Evolutionary conservation across 2,113 vertebrate species (phyloP), one percentile per base, ranked within the genome.

Genomic region (Vimba vimba): DNA sequence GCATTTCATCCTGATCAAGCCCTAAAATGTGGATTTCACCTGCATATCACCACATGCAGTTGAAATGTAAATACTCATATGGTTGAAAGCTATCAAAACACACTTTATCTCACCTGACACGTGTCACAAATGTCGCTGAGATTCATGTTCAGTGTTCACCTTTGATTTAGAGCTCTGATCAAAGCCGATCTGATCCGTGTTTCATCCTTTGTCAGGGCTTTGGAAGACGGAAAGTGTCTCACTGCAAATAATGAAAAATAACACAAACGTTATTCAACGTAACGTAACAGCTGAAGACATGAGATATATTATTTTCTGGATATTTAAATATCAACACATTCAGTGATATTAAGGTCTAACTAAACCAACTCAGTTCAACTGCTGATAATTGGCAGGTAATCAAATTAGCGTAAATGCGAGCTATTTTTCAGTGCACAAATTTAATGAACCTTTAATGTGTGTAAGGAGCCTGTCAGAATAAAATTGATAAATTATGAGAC

Each of bases 381-480:
- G 69, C 23, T 33, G 33, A 74, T 57, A 76, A 86, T 82, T 77
- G 39, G 43, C 33, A 76, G 50, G 52, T 33, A 60, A 83, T 79
- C 62, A 25, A 39, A 87, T 75, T 74, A 43, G 7, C 50, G 25
- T 78, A 81, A 87, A 90, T 57, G 87, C 21, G 39, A 83, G 57
- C 30, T 36, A 68, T 87, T 88, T 68, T 64, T 83, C 73, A 69
- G 12, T 33, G 60, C 74, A 75, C 76, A 43, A 12, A 82, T 85
- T 81, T 84, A 84, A 89, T 84, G 79, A 73, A 81, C 59, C 81
- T 50, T 39, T 79, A 84, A 87, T 62, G 75, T 79, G 55, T 81
- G 59, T 85, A 76, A 30, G 36, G 66, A 85, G 30, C 69, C 33
- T 68, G 57, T 13, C 68, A 60, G 36, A 64, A 55, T 60, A 83